phyloP scores from a whole-genome alignment of 1,140 invertebrate genomes.

The Rhyzopertha dominica region DNA sequence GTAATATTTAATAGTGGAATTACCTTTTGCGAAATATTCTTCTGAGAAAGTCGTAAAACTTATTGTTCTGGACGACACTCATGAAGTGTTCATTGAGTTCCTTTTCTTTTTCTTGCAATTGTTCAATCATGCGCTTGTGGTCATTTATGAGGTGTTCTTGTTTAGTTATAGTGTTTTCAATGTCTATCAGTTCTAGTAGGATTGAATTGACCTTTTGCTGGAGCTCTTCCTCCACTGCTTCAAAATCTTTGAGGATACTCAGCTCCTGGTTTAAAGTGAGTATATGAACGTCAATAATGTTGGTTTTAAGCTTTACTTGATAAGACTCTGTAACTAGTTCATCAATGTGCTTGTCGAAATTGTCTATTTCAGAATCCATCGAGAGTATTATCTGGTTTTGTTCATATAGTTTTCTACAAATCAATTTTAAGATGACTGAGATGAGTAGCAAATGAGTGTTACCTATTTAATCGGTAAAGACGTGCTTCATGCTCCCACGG shows the following conservation, averaged over 20 bases:
- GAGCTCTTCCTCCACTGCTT: slow-evolving; percentile 63
- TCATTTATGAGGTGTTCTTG: too few relatives aligned
- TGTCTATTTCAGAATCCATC: slow-evolving; percentile 53
- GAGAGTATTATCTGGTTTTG: slow-evolving; percentile 58
- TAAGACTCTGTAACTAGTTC: slow-evolving; percentile 58
- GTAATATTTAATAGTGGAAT: too few relatives aligned
- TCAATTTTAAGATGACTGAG: not conserved
- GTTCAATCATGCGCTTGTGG: too few relatives aligned
- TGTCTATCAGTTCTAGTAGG: slow-evolving; percentile 53
- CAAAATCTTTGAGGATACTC: slow-evolving; percentile 68
- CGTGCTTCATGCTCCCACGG: slow-evolving; percentile 33
- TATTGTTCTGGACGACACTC: slow-evolving; percentile 59
- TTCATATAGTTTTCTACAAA: slow-evolving; percentile 50
- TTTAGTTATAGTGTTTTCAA: slow-evolving; percentile 40
- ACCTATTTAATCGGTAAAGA: slow-evolving; percentile 23
- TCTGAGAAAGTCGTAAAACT: slow-evolving; percentile 66
- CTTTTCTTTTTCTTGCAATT: too few relatives aligned
- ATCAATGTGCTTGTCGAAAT: slow-evolving; percentile 63
- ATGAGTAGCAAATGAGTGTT: slow-evolving; percentile 5
- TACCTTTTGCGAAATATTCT: slow-evolving; percentile 75
- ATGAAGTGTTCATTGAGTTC: slow-evolving; percentile 45
- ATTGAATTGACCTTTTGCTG: slow-evolving; percentile 52
- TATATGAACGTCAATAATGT: slow-evolving; percentile 60
- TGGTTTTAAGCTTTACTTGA: slow-evolving; percentile 56
- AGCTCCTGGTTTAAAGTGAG: slow-evolving; percentile 76